phyloP scores from a whole-genome alignment of 2,113 vertebrate genomes.

The Chaetura pelagica region DNA sequence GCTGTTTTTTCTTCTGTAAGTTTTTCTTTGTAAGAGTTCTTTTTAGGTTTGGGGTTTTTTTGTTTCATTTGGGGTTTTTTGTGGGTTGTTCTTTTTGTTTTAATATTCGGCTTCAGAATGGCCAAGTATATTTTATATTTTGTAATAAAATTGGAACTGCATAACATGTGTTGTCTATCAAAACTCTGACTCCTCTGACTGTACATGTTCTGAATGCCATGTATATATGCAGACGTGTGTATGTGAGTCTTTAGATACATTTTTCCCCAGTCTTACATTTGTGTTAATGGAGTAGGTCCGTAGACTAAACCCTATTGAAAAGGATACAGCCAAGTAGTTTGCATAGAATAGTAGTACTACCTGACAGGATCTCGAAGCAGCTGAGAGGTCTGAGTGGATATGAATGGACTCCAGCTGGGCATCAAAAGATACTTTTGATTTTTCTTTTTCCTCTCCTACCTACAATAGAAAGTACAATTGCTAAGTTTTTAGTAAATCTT shows the following conservation, averaged over 20 bases:
- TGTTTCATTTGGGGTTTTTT: too few species aligned
- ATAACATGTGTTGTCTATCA: background rate
- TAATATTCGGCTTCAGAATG: background rate
- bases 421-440: background rate
- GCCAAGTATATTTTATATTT: background rate
- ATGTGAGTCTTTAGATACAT: background rate
- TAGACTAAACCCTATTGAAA: background rate
- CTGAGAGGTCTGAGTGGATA: background rate
- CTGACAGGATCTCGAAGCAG: background rate
- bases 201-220: background rate
- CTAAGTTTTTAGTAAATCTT: background rate
- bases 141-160: background rate
- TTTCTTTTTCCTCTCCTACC: background rate
- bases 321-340: background rate
- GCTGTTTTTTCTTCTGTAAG: background rate
- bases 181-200: background rate
- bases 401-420: background rate
- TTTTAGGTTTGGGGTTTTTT: fast-evolving
- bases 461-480: background rate
- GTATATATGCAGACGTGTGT: background rate
- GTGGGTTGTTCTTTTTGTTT: background rate
- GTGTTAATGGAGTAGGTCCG: background rate
- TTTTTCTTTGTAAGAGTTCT: background rate
- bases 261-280: background rate
- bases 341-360: background rate